These are phyloP conservation scores for Enteromius fasciolatus DNA, from an alignment of 2,797 vertebrate genomes.

Conservation along the genomic window DNA sequence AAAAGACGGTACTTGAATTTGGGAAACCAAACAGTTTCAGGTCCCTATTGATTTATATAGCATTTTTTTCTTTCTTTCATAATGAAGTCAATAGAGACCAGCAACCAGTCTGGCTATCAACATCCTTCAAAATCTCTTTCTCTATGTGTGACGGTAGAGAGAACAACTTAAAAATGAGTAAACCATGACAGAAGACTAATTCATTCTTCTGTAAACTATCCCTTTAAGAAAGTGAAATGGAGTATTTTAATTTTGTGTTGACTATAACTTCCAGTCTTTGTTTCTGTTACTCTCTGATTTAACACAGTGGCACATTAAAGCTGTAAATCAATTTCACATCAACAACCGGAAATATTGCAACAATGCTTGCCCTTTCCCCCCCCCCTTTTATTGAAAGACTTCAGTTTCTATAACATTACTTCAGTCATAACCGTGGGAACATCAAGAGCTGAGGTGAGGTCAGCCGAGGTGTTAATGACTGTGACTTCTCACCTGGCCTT, in stretches of 20 bases:
- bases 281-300: background rate
- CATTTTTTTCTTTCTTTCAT: background rate
- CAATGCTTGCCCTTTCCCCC: background rate
- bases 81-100: background rate
- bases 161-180: too few relatives aligned
- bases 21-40: background rate
- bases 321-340: conserved; percentile 7
- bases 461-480: background rate
- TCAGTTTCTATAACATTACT: background rate
- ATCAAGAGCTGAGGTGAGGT: background rate
- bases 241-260: background rate
- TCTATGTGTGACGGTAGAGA: background rate
- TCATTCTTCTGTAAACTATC: background rate
- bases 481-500: conserved; percentile 88
- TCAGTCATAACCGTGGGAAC: background rate
- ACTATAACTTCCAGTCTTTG: background rate
- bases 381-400: background rate
- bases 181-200: too few relatives aligned
- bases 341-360: conserved; percentile 24
- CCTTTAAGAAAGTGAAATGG: background rate
- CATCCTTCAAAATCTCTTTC: background rate
- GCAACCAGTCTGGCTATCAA: background rate
- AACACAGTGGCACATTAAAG: background rate
- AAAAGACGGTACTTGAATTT: background rate
- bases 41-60: background rate